Evolutionary conservation across 2,113 vertebrate species (phyloP).

Genomic region (Cyprinodon brontotheroides): DNA sequence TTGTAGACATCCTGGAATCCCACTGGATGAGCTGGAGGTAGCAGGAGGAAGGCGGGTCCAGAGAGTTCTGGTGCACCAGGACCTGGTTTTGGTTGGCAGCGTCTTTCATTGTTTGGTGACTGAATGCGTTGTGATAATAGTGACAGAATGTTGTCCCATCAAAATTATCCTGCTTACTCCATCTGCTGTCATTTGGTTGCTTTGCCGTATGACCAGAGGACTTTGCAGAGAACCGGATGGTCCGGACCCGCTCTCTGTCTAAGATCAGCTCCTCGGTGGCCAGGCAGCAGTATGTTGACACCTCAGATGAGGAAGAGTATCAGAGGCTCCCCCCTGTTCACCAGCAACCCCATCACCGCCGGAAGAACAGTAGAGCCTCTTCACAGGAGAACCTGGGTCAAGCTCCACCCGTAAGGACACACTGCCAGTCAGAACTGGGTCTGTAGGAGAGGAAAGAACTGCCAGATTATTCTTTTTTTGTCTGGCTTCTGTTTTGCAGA

Average conservation of each 20-base stretch:
- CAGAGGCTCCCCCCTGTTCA: slow-evolving; percentile 54
- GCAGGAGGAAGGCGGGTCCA: not conserved
- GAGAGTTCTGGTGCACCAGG: no score
- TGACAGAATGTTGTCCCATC: not conserved
- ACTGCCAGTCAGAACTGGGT: not conserved
- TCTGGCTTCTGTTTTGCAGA: slow-evolving; percentile 52
- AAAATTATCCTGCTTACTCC: not conserved
- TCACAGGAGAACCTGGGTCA: slow-evolving; percentile 83
- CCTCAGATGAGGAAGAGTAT: slow-evolving; percentile 84
- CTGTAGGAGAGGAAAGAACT: not conserved
- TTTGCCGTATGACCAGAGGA: slow-evolving; percentile 44
- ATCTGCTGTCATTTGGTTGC: not conserved
- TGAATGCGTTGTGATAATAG: not conserved
- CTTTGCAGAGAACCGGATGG: slow-evolving; percentile 62
- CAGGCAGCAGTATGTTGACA: slow-evolving; percentile 81
- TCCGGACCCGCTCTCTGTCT: slow-evolving; percentile 76
- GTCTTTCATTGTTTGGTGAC: no score
- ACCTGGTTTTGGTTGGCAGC: not conserved
- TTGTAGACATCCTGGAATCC: not conserved
- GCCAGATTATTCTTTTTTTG: not conserved
- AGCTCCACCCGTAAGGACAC: slow-evolving; percentile 49
- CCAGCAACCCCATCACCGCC: slow-evolving; percentile 74
- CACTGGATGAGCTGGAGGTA: not conserved
- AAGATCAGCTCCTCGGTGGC: slow-evolving; percentile 73
- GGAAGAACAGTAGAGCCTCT: slow-evolving; percentile 68